Evolutionary conservation across 2,113 vertebrate species (phyloP).

Genomic region (Xenotilapia longispinis): DNA sequence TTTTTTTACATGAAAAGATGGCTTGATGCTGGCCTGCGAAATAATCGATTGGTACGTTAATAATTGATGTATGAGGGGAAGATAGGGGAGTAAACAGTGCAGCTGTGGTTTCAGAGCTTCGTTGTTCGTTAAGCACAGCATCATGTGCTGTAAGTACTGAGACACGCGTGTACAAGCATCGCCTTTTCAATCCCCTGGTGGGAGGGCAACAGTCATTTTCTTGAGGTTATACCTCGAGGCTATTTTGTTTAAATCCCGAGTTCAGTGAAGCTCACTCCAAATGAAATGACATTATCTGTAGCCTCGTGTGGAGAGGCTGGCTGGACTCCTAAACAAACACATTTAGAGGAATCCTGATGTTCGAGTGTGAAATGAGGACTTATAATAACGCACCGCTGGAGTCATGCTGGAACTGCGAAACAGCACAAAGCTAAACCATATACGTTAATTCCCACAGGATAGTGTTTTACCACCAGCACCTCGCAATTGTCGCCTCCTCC

Average conservation of each 20-base stretch:
- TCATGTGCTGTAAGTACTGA: constrained; percentile 57
- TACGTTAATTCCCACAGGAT: neutral
- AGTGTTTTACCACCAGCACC: neutral
- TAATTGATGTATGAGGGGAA: constrained; percentile 73
- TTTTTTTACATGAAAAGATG: constrained; percentile 34
- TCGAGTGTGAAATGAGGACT: neutral
- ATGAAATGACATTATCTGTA: constrained; percentile 34
- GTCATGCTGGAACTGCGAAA: neutral
- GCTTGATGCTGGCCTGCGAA: constrained; percentile 64
- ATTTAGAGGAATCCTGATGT: neutral
- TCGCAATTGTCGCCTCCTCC: constrained; percentile 20
- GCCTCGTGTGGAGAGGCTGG: neutral
- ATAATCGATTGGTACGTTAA: constrained; percentile 75
- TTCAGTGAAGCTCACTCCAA: constrained; percentile 8
- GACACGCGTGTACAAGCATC: constrained; percentile 42
- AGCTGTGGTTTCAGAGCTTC: constrained; percentile 64
- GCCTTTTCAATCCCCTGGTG: constrained; percentile 54
- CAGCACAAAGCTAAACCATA: neutral
- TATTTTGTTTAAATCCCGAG: constrained; percentile 45
- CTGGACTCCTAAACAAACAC: neutral
- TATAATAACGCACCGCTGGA: neutral
- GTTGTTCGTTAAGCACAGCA: constrained; percentile 66
- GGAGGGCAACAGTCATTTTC: constrained; percentile 62
- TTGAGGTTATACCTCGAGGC: constrained; percentile 54
- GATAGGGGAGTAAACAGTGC: constrained; percentile 65